Conservation (phyloP, 2,113 vertebrate species). For the Aleadryas rufinucha region DNA sequence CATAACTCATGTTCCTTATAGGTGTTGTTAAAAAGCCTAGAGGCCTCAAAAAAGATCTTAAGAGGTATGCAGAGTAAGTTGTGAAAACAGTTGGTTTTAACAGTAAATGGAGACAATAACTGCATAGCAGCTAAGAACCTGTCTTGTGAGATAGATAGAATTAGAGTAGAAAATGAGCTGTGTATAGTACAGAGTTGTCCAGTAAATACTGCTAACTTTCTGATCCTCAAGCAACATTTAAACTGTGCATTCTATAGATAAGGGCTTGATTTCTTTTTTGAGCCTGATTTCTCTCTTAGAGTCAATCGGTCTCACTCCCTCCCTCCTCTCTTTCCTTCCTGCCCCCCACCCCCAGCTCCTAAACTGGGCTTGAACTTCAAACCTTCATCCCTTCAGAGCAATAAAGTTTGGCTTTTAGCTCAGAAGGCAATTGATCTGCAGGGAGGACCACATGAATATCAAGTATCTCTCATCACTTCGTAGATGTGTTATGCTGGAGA, state of each 20-base stretch:
- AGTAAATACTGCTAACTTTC: neutral
- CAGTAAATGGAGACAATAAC: neutral
- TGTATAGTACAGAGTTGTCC: neutral
- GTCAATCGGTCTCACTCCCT: neutral
- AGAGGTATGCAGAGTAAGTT: neutral
- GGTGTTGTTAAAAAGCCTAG: neutral
- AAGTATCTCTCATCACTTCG: neutral
- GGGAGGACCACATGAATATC: neutral
- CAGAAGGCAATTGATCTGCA: neutral
- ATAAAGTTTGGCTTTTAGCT: neutral
- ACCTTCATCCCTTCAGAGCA: neutral
- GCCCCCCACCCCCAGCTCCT: neutral
- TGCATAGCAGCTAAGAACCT: neutral
- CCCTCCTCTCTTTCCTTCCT: neutral
- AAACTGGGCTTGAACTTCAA: neutral
- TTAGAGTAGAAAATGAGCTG: neutral
- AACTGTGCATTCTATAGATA: neutral
- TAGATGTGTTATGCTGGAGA: neutral
- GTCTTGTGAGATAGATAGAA: neutral
- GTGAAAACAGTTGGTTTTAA: neutral
- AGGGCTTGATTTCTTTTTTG: neutral
- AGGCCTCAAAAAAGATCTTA: neutral
- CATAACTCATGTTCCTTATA: neutral
- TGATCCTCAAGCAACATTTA: neutral
- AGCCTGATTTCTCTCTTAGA: neutral